phyloP scores from a whole-genome alignment of 2,888 invertebrate species.

The Harpalus rufipes region DNA sequence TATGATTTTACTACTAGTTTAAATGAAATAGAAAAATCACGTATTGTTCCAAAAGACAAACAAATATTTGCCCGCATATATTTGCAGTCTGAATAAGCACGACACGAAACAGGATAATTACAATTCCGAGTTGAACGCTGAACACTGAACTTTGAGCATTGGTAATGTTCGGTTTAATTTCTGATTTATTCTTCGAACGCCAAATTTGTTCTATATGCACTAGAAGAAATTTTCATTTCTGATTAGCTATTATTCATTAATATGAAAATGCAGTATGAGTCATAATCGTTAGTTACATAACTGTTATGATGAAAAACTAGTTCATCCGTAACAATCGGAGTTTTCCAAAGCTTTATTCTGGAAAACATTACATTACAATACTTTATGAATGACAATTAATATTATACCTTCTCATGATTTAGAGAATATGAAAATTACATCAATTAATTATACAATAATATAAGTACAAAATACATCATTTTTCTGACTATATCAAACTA shows the following conservation, averaged over 20 bases:
- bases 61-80: not conserved
- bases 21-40: not conserved
- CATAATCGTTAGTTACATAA: constrained; percentile 12
- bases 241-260: constrained; percentile 30
- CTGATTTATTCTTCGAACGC: constrained; percentile 33
- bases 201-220: not conserved
- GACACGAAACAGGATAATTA: constrained; percentile 22
- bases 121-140: not conserved
- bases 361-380: not conserved
- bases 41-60: not conserved
- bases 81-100: constrained; percentile 1
- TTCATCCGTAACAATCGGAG: not conserved
- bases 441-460: no score
- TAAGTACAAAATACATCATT: no score
- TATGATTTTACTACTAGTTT: not conserved
- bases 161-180: not conserved
- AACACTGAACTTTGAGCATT: constrained; percentile 11
- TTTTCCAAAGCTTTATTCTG: not conserved
- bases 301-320: constrained; percentile 1
- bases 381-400: not conserved
- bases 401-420: no score
- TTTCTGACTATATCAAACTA: no score
- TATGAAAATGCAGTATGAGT: constrained; percentile 11
- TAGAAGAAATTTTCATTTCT: constrained; percentile 5
- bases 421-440: no score